Evolutionary conservation across 1,140 invertebrate species (phyloP), one percentile per base, ranked within the genome.

Genomic region (Lamellibrachia luymesi): DNA sequence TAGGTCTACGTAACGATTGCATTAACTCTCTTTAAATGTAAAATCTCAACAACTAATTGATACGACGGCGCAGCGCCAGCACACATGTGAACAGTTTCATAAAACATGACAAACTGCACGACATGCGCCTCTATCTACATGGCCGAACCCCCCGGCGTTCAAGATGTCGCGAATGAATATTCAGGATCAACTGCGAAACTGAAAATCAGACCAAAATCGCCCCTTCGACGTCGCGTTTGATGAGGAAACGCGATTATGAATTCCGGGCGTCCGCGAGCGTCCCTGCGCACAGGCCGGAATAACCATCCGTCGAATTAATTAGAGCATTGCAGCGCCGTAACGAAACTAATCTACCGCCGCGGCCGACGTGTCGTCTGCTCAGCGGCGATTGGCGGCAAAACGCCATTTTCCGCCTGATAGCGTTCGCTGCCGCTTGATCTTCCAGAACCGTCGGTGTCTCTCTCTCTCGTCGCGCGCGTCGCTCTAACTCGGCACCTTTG

Each of bases 161-260:
- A 80, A 80, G 64, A 80, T 80, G 64, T 80, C 64, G 64, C 64
- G 64, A 80, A 80, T 80, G 64, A 80, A 80, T 80, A 80, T 80
- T 80, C 64, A 80, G 64, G 17, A 80, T 80, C 64, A 80, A 80
- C 64, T 22, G 13, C 64, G 64, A 80, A 80, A 80, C 64, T 80
- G 64, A 80, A 80, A 80, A 80, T 80, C 64, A 80, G 64, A 17
- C 64, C 17, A 22, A 80, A 22, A 22, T 80, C 64, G 64, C 7
- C 64, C 13, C 64, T 80, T 80, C 64, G 64, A 80, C 13, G 64
- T 80, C 13, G 64, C 64, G 13, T 80, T 80, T 80, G 64, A 80
- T 17, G 64, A 80, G 64, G 64, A 80, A 22, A 17, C 64, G 13
- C 64, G 64, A 80, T 80, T 80, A 80, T 10, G 25, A 80, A 80